These are phyloP conservation scores for Nephrotoma flavescens DNA, from an alignment of 2,888 invertebrate species.

Conservation along the genomic window DNA sequence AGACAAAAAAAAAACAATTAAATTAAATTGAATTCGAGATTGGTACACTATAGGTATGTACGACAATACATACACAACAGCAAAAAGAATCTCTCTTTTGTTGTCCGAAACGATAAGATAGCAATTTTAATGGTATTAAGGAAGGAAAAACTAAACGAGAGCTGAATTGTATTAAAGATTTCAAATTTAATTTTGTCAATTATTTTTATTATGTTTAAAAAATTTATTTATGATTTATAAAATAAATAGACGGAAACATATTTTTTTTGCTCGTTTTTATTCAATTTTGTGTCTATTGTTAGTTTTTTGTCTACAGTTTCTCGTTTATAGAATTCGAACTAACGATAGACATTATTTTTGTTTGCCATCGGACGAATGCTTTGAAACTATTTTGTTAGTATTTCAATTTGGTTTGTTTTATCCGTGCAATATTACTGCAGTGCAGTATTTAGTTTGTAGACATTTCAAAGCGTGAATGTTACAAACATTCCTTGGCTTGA, in stretches of 20 bases:
- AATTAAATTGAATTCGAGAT: no score
- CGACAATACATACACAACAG: neutral
- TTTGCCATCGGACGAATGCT: no score
- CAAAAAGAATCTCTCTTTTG: neutral
- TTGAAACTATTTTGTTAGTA: no score
- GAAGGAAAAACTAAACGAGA: neutral
- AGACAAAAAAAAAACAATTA: no score
- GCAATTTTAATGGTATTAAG: neutral
- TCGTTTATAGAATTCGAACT: neutral
- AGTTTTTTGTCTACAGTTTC: neutral
- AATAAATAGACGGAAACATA: neutral
- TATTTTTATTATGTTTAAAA: neutral
- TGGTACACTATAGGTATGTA: neutral
- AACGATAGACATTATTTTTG: neutral
- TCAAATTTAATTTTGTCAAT: neutral
- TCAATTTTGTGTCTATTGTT: neutral
- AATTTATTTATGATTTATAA: neutral
- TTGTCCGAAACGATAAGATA: neutral
- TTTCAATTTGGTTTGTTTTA: no score
- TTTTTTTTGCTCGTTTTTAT: neutral
- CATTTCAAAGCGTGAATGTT: no score
- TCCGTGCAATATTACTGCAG: no score
- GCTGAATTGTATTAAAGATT: neutral
- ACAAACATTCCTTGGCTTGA: no score
- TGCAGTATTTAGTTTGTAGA: no score